Conservation (phyloP, 2,113 vertebrate species). For the Tylochromis polylepis region DNA sequence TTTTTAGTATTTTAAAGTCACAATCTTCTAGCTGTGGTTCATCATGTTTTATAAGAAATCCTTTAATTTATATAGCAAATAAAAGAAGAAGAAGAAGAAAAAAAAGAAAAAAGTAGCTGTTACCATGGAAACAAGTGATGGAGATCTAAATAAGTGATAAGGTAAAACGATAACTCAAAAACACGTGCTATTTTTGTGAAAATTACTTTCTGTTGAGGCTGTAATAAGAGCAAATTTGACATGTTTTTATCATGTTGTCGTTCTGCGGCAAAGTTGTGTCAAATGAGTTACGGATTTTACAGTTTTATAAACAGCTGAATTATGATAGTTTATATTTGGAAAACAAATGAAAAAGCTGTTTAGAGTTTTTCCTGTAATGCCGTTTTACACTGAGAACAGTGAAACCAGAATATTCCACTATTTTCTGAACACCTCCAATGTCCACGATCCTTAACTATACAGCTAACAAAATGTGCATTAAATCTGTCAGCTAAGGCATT, state of each 20-base stretch:
- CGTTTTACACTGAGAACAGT: neutral
- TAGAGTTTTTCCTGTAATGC: neutral
- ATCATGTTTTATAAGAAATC: neutral
- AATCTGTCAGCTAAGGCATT: constrained; percentile 2
- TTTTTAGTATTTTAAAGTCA: neutral
- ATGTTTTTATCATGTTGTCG: no score
- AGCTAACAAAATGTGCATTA: neutral
- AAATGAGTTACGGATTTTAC: neutral
- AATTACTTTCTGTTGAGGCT: neutral
- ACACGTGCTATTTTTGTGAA: neutral
- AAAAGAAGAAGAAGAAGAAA: no score
- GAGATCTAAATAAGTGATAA: neutral
- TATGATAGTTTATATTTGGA: neutral
- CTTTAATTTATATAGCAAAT: neutral
- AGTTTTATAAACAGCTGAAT: neutral
- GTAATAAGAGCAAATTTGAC: neutral
- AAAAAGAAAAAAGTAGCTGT: neutral
- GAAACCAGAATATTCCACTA: neutral
- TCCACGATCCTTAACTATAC: neutral
- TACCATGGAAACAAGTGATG: neutral
- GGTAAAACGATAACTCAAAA: neutral
- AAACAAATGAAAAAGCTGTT: neutral
- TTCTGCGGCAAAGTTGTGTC: neutral
- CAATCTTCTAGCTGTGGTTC: neutral
- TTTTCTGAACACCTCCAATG: neutral